Base-by-base conservation (phyloP, 37 sponge, comb jelly and placozoan species). In the Amphimedon queenslandica region DNA sequence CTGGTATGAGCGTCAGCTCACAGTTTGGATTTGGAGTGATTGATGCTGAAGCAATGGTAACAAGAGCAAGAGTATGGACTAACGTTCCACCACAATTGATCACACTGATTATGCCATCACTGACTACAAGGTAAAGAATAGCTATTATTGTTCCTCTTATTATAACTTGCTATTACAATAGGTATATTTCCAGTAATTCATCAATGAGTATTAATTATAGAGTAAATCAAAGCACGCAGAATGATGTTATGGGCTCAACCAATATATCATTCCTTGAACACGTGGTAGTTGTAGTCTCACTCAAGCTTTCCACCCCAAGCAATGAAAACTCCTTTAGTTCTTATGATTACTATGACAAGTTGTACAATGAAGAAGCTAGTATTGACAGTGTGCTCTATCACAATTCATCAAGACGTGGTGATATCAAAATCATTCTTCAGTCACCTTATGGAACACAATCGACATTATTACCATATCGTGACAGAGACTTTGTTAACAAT, bases 11-110 rank as follows among this genome's bases (percentile, higher is more conserved):
- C 3, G 76, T 87, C 66, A 89, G 80, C 51, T 86, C 82, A 41
- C 61, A 87, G 84, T 94, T 84, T 82, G 99, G 99, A 11, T 98
- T 87, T 83, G 99, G 99, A 31, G 81, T 91, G 11, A 64, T 98
- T 27, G 84, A 98, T 78, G 93, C 99, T 21, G 80, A 77, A 25
- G 88, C 87, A 29, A 63, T 98, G 75, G 93, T 98, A 29, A 92
- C 86, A 33, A 65, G 93, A 41, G 99, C 99, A 5, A 71, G 87
- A n/a, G 33, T 55, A 18, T 98, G 99, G 99, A 80, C 73, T 37
- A 78, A 78, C 41, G 95, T 94, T 2, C 91, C 85, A 4, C 66
- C 63, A 21, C 75, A 74, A 29, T 10, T 43, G 27, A 64, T 33
- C 37, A 63, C 64, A 6, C 42, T 63, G 23, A 57, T 85, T 23